Base-by-base conservation (phyloP, 2,113 vertebrate species). In the Cochlearius cochlearius region DNA sequence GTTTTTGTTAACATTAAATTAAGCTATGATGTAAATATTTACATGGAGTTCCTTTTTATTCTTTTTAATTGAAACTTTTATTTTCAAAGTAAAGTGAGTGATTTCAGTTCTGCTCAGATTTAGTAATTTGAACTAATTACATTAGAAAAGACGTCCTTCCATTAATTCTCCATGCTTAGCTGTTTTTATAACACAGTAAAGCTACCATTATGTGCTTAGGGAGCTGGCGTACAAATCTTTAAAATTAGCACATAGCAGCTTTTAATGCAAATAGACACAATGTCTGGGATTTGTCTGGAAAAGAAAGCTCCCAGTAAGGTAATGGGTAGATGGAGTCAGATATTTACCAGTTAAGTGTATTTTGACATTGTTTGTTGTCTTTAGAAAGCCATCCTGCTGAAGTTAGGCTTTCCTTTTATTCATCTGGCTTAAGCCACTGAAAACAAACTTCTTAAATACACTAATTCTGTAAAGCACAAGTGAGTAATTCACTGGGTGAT, bases 1-100 rank as follows among this genome's bases (percentile, higher is more conserved):
- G 93, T 87, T 98, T 96, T 96, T 86, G 68, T 93, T 94, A 92
- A 94, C 95, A 96, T 97, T 92, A 92, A 97, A 93, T 95, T 96
- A 97, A 95, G 86, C 76, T 67, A 5, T 38, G 58, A 22, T 94
- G 59, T 90, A 97, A 97, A 97, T 97, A 97, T 96, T 98, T 98
- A 90, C 88, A 86, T 45, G 52, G 69, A 85, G 63, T 72, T 92
- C 66, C 83, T 95, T 96, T 88, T 95, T 94, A 92, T 81, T 88
- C 91, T 85, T 96, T 92, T 88, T 90, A 96, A 95, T 93, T 96
- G 66, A 86, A 92, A 94, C 81, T 96, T 93, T 90, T 90, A 79
- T 92, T 90, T 87, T 96, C 96, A 85, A 88, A 88, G 95, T 96
- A 67, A 81, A 95, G 88, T 86, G 94, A 97, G 67, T 87, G 45